phyloP scores from a whole-genome alignment of 2,888 invertebrate genomes.

The Lissonota sp. region DNA sequence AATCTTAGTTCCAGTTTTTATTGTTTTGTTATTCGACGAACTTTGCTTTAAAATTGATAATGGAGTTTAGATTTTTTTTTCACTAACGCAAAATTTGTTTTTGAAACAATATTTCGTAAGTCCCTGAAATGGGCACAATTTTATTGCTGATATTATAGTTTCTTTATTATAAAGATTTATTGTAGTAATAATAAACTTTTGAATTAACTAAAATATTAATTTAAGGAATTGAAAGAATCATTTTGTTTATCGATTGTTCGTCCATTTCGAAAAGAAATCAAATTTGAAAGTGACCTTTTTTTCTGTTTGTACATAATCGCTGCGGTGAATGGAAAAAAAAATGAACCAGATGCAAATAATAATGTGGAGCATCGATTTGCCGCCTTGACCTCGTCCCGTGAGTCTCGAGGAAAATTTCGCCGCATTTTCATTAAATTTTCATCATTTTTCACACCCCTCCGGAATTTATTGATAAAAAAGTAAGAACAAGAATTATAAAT shows the following conservation, averaged over 20 bases:
- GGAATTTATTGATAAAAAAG: no score
- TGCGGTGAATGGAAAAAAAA: not conserved
- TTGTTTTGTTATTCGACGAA: not conserved
- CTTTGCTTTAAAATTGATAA: not conserved
- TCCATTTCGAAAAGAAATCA: no score
- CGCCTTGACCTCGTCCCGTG: constrained; percentile 31
- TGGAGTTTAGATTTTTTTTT: not conserved
- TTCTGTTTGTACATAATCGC: no score
- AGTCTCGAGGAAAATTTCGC: constrained; percentile 14
- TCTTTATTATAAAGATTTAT: no score
- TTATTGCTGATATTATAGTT: no score
- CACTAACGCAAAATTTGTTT: not conserved
- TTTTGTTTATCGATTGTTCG: no score
- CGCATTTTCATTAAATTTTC: not conserved
- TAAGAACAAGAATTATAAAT: no score
- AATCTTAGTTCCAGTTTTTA: not conserved
- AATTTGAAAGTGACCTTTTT: no score
- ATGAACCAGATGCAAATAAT: not conserved
- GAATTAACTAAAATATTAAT: not conserved
- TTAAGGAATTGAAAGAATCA: not conserved
- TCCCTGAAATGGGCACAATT: no score
- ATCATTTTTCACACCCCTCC: constrained; percentile 8
- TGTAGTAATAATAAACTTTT: no score
- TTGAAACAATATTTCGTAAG: not conserved
- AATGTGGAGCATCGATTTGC: constrained; percentile 49